phyloP scores from a whole-genome alignment of 2,113 vertebrate species.

The Nothocercus julius region DNA sequence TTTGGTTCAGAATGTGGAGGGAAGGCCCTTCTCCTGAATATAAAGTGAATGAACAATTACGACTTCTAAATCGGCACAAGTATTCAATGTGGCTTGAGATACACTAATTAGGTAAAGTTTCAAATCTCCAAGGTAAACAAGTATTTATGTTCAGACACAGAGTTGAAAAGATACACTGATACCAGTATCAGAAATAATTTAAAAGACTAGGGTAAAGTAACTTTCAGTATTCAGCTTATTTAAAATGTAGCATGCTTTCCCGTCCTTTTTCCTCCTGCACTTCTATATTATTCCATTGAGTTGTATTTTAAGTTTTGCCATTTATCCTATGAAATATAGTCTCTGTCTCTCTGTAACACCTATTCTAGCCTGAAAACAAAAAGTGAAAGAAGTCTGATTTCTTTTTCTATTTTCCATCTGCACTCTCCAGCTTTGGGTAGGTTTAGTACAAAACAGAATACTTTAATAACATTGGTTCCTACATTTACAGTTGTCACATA shows the following conservation, averaged over 20 bases:
- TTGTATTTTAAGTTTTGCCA: not conserved
- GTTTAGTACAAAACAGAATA: not conserved
- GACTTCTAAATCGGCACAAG: not conserved
- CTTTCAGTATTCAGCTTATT: not conserved
- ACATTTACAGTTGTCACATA: not conserved
- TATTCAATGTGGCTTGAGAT: rapidly evolving
- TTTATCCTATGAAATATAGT: not conserved
- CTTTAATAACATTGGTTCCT: not conserved
- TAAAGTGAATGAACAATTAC: not conserved
- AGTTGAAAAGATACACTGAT: not conserved
- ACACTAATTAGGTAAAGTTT: not conserved
- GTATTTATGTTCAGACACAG: rapidly evolving
- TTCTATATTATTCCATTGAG: not conserved
- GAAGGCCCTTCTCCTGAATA: not conserved
- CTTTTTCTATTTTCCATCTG: not conserved
- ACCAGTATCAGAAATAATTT: not conserved
- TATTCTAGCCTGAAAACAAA: not conserved
- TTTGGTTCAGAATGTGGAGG: not conserved
- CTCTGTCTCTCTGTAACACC: not conserved
- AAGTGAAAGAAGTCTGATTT: not conserved
- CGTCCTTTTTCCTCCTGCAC: not conserved
- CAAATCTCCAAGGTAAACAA: not conserved
- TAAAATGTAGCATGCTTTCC: not conserved
- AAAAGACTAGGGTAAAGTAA: not conserved
- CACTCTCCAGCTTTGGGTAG: not conserved